phyloP scores from a whole-genome alignment of 2,888 invertebrate species.

The Nemotelus pantherinus region DNA sequence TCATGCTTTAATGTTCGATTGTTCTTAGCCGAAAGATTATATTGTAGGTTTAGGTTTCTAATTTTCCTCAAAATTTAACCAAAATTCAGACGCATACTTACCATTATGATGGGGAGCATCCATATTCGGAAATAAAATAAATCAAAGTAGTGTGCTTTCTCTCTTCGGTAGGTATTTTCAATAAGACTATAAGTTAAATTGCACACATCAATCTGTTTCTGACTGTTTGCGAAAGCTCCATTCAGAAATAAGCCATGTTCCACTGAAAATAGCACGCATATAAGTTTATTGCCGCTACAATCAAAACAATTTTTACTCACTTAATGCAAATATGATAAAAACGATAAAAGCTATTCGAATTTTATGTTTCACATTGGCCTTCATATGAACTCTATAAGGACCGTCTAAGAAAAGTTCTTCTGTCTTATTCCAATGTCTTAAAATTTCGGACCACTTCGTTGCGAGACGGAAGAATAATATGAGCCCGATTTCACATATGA shows the following conservation, averaged over 20 bases:
- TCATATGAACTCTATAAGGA: constrained; percentile 56
- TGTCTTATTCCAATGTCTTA: constrained; percentile 56
- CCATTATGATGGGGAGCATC: constrained; percentile 58
- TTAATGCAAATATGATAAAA: constrained; percentile 55
- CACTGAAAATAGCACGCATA: constrained; percentile 42
- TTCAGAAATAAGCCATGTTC: constrained; percentile 56
- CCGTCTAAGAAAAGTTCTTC: constrained; percentile 58
- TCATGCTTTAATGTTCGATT: too few species aligned
- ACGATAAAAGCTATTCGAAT: constrained; percentile 57
- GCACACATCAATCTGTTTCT: constrained; percentile 58
- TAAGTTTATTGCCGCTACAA: constrained; percentile 3
- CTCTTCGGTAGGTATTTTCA: constrained; percentile 59
- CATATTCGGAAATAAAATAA: constrained; percentile 55
- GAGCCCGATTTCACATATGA: constrained; percentile 56
- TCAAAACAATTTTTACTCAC: constrained; percentile 50
- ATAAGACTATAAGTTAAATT: constrained; percentile 59
- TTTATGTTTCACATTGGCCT: constrained; percentile 54
- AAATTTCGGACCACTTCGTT: constrained; percentile 59
- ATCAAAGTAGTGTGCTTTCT: constrained; percentile 58
- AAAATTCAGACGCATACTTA: constrained; percentile 43
- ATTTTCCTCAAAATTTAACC: too few species aligned
- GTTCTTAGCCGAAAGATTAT: too few species aligned
- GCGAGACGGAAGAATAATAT: constrained; percentile 58
- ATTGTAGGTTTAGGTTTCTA: too few species aligned
- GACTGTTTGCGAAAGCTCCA: constrained; percentile 57